These are phyloP conservation scores for Anguilla rostrata DNA, from an alignment of 2,113 vertebrate genomes.

Conservation along the genomic window DNA sequence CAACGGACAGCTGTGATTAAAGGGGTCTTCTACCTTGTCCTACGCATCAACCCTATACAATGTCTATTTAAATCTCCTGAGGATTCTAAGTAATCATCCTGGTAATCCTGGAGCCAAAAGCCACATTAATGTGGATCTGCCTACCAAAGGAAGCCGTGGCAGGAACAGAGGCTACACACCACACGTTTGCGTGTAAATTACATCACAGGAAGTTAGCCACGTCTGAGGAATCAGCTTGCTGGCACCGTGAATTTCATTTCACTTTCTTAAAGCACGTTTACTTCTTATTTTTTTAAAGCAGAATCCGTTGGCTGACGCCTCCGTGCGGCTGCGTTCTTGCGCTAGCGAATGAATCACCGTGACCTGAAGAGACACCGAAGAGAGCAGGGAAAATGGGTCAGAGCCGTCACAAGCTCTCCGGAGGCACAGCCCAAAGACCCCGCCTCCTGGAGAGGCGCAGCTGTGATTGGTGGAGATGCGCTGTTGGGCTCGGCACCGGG, in stretches of 20 bases:
- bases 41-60: neutral
- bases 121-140: neutral
- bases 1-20: neutral
- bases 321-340: neutral
- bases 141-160: neutral
- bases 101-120: neutral
- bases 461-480: neutral
- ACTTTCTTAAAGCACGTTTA: neutral
- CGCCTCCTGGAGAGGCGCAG: slow-evolving; percentile 8
- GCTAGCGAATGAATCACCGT: slow-evolving; percentile 12
- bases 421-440: neutral
- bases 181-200: neutral
- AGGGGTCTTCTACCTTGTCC: too few species aligned
- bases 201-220: neutral
- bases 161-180: neutral
- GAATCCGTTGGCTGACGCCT: neutral
- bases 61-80: neutral
- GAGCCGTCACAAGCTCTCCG: neutral
- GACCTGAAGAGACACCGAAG: neutral
- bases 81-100: neutral
- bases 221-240: neutral
- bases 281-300: neutral
- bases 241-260: neutral
- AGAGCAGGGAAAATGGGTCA: slow-evolving; percentile 23
- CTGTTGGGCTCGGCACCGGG: neutral